These are phyloP conservation scores for Rattus rattus DNA, from an alignment of 2,113 vertebrate species.

Conservation along the genomic window DNA sequence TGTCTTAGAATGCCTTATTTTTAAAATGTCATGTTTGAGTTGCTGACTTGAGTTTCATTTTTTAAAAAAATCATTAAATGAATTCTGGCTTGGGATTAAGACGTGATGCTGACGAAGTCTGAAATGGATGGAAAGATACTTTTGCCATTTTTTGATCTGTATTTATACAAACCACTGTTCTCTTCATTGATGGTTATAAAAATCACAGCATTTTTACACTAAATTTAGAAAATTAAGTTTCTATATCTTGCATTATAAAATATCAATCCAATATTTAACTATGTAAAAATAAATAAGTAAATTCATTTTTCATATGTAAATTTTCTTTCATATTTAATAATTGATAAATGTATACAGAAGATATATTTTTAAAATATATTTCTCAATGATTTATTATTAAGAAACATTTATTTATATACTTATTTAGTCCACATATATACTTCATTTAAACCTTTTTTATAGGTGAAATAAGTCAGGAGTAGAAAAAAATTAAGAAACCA, in stretches of 20 bases:
- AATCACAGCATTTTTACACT: not conserved
- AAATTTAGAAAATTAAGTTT: not conserved
- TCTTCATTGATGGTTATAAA: not conserved
- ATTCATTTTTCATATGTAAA: not conserved
- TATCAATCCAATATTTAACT: not conserved
- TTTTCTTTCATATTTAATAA: not conserved
- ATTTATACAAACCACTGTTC: not conserved
- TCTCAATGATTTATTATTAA: not conserved
- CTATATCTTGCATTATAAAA: not conserved
- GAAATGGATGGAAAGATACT: not conserved
- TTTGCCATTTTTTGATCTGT: not conserved
- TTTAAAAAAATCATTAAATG: not conserved
- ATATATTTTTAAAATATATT: not conserved
- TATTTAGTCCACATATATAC: not conserved
- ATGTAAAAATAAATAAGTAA: not conserved
- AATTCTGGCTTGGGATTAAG: not conserved
- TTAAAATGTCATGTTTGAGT: not conserved
- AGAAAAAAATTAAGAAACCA: not conserved
- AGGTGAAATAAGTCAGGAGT: not conserved
- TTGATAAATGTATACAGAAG: not conserved
- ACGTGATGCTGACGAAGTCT: not conserved
- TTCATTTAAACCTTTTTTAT: not conserved
- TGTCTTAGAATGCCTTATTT: not conserved
- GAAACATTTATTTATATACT: not conserved
- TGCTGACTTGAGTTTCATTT: not conserved